Evolutionary conservation across 35 echinoderm and acorn worm species (phyloP), one percentile per base, ranked within the genome.

Genomic region (Diadema setosum): DNA sequence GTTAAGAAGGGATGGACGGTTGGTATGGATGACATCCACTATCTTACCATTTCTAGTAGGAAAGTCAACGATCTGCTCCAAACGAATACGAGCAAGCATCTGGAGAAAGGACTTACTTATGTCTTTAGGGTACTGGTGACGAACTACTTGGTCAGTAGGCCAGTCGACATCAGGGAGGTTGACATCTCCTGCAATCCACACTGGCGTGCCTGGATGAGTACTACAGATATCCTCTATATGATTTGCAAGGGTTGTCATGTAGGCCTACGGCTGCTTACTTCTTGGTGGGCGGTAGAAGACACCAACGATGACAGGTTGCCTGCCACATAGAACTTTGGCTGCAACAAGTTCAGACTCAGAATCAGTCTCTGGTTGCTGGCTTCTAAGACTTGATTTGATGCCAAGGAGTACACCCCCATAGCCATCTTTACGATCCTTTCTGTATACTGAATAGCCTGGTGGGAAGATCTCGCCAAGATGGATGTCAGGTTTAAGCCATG

Each of bases 141-240:
- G 9, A 44, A 24, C 27, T 17, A 75, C 31, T 18, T 23, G 16
- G n/a, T 23, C 15, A 20, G 63, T 87, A 41, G n/a, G 2, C 85
- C 85, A 87, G 31, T 74, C 18, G 18, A 87, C 50, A 17, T 87
- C 85, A 17, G 63, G 85, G 2, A 87, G 45, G 48, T 87, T 87
- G 0, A 75, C 2, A 52, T 87, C 85, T 30, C 86, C 86, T 43
- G 45, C 70, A 20, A 88, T 81, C 46, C 86, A 81, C 14, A 88
- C 30, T 73, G 84, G 16, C 29, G 61, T 29, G 21, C 43, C 84
- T 42, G 60, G 84, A 44, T 87, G 43, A 9, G 17, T 87, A 17
- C 3, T 1, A 33, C 61, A 87, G 18, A 87, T 3, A 70, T 87
- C 32, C 3, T 14, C 3, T 3, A 87, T 46, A 9, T 4, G 9